phyloP scores from a whole-genome alignment of 92 coral and sea anemone genomes.

The Siderastrea radians region DNA sequence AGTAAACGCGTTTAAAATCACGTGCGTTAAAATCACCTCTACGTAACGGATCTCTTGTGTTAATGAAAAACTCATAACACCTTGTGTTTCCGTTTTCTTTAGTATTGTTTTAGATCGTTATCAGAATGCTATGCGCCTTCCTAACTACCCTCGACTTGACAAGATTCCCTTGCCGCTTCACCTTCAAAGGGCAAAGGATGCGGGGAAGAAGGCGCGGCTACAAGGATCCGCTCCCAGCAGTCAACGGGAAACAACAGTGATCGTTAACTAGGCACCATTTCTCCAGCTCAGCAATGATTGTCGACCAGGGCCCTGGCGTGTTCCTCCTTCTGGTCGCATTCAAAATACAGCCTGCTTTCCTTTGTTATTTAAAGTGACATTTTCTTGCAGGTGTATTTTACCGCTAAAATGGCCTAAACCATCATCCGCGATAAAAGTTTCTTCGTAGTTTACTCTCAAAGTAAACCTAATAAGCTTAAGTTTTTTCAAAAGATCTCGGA shows the following conservation, averaged over 20 bases:
- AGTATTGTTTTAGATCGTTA: slow-evolving; percentile 94
- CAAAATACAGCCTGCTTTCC: background rate
- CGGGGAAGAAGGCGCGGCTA: slow-evolving; percentile 63
- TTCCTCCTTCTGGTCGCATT: background rate
- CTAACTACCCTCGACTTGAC: slow-evolving; percentile 90
- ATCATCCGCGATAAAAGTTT: background rate
- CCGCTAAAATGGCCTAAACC: background rate
- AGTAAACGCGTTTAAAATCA: too few relatives aligned
- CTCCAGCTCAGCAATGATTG: background rate
- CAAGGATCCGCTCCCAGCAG: slow-evolving; percentile 60
- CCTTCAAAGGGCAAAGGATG: slow-evolving; percentile 78
- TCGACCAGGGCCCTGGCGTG: background rate
- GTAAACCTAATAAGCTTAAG: background rate
- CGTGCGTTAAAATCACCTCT: too few relatives aligned
- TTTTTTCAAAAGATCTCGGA: background rate
- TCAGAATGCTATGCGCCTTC: slow-evolving; percentile 91
- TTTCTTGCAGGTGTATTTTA: background rate
- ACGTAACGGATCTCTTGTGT: too few relatives aligned
- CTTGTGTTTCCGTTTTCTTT: background rate
- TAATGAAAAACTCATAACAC: background rate
- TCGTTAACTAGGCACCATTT: slow-evolving; percentile 65
- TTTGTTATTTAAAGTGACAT: background rate
- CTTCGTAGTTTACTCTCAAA: background rate
- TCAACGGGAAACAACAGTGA: slow-evolving; percentile 70
- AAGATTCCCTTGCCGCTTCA: slow-evolving; percentile 88